Evolutionary conservation across 2,113 vertebrate species (phyloP).

Genomic region (Protobothrops flavoviridis): DNA sequence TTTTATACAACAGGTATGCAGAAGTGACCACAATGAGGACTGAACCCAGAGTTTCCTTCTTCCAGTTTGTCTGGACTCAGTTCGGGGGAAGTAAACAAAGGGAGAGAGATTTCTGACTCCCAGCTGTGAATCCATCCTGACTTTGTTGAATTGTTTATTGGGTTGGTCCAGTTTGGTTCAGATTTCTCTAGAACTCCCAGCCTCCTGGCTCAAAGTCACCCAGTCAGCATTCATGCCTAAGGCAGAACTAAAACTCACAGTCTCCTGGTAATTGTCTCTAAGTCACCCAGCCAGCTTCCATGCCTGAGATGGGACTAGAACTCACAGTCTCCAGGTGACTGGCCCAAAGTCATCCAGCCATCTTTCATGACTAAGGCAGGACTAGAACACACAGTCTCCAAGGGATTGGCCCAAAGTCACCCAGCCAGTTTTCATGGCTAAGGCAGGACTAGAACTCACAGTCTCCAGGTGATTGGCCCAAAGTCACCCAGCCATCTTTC

Average conservation of each 20-base stretch:
- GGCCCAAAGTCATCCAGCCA: background rate
- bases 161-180: background rate
- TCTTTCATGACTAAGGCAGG: background rate
- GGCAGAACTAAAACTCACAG: background rate
- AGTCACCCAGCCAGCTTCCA: background rate
- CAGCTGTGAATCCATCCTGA: background rate
- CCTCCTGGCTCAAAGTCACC: background rate
- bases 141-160: background rate
- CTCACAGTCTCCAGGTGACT: background rate
- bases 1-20: background rate
- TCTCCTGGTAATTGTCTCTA: background rate
- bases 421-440: background rate
- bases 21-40: background rate
- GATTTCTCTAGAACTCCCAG: background rate
- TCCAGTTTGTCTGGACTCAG: background rate
- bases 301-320: background rate
- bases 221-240: background rate
- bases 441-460: background rate
- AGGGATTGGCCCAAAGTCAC: background rate
- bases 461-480: background rate
- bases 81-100: background rate
- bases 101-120: background rate
- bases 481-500: background rate
- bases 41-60: background rate
- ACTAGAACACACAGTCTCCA: background rate